phyloP scores from a whole-genome alignment of 1,140 invertebrate species.

The Pseudomyrmex concolor region DNA sequence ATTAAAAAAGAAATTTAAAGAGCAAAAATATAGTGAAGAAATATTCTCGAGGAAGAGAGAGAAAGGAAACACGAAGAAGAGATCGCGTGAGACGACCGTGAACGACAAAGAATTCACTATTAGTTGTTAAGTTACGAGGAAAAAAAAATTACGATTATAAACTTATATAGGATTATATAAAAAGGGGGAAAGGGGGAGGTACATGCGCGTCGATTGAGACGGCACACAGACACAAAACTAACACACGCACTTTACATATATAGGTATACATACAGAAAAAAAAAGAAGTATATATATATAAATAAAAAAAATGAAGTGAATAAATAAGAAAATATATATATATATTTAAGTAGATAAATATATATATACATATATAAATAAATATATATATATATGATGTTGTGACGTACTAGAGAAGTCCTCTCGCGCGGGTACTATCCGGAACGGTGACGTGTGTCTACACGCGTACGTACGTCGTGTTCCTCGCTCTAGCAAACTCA shows the following conservation, averaged over 20 bases:
- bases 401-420: constrained; percentile 75
- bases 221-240: constrained; percentile 47
- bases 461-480: constrained; percentile 76
- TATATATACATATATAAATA: constrained; percentile 71
- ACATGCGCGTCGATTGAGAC: constrained; percentile 66
- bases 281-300: constrained; percentile 70
- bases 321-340: constrained; percentile 70
- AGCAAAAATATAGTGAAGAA: no score
- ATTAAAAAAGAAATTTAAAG: no score
- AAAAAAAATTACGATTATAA: constrained; percentile 66
- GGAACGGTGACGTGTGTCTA: constrained; percentile 70
- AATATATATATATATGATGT: constrained; percentile 77
- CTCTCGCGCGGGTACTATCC: constrained; percentile 73
- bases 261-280: constrained; percentile 61
- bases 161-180: constrained; percentile 64
- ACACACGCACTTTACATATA: constrained; percentile 50
- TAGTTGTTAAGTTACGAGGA: constrained; percentile 77
- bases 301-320: constrained; percentile 73
- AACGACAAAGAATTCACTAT: constrained; percentile 77
- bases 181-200: constrained; percentile 27
- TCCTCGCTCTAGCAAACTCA: constrained; percentile 53
- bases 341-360: constrained; percentile 75
- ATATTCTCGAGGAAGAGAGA: background rate
- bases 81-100: constrained; percentile 64
- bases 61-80: constrained; percentile 13